Conservation (phyloP, 2,797 vertebrate species). For the Geotria australis region DNA sequence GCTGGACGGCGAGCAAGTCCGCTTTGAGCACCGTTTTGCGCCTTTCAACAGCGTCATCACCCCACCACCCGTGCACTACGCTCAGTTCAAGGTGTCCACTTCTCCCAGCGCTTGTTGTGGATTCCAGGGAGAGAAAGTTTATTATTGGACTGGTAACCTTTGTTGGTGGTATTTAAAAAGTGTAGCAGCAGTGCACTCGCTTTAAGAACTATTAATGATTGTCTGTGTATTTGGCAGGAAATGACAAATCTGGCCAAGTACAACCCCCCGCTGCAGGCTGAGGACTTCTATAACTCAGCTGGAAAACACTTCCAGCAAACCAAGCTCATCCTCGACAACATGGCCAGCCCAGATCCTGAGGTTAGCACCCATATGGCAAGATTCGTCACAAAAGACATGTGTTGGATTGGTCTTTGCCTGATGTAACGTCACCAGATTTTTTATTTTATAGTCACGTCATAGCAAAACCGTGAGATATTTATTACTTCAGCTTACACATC, state of each 20-base stretch:
- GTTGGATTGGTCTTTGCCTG: not conserved
- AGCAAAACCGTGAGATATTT: too few species aligned
- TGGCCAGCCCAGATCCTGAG: slow-evolving; percentile 63
- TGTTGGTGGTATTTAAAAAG: too few species aligned
- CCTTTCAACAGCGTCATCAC: slow-evolving; percentile 96
- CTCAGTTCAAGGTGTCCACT: slow-evolving; percentile 63
- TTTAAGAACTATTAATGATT: too few species aligned
- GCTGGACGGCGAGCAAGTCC: slow-evolving; percentile 85
- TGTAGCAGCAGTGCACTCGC: too few species aligned
- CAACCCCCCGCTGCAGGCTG: slow-evolving; percentile 67
- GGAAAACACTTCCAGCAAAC: slow-evolving; percentile 98
- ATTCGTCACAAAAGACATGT: too few species aligned
- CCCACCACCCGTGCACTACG: slow-evolving; percentile 79
- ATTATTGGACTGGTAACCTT: too few species aligned
- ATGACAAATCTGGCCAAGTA: slow-evolving; percentile 98
- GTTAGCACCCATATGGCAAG: slow-evolving; percentile 9
- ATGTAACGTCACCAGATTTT: too few species aligned
- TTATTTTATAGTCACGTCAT: too few species aligned
- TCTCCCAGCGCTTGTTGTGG: too few species aligned
- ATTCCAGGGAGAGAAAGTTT: too few species aligned
- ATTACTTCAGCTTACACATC: too few species aligned
- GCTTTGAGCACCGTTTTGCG: slow-evolving; percentile 87
- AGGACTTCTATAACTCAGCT: slow-evolving; percentile 79
- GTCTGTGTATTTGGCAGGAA: slow-evolving; percentile 20
- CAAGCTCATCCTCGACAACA: slow-evolving; percentile 86